Evolutionary conservation across 2,113 vertebrate genomes (phyloP), one percentile per base, ranked within the genome.

Genomic region (Tachuris rubrigastra): DNA sequence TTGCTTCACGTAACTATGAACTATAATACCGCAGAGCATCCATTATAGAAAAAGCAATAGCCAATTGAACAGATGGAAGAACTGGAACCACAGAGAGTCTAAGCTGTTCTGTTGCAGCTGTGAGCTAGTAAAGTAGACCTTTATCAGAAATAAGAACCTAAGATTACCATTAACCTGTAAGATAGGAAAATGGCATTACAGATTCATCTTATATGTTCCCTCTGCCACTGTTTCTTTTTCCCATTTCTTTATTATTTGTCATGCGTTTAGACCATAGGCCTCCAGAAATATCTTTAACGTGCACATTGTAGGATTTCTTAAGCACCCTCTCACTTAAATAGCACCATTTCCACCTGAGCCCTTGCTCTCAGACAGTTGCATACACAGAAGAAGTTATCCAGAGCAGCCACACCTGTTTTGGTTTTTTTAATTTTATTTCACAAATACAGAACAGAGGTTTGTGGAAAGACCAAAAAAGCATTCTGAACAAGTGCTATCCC

Each of bases 1-100:
- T 95, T 93, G 50, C 44, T 92, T 93, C 77, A 80, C 41, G 79
- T 72, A 97, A 92, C 88, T 69, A 71, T 91, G 79, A 93, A 95
- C 78, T 92, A 77, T 92, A 94, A 89, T 58, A 68, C 75, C 72
- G 55, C 80, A 85, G 93, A 95, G 86, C 22, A 83, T 46, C 69
- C 58, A 66, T 93, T 94, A 88, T 1, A 74, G 50, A 71, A 96
- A 95, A 95, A 95, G 78, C 85, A 95, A 96, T 63, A 96, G 90
- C 75, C 91, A 88, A 31, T 86, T 93, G 91, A 97, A 87, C 78
- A 96, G 93, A 94, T 96, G 93, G 84, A 89, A 73, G 90, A 89
- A 89, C 93, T 67, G 22, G 62, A 96, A 80, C 72, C 87, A 90
- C 91, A 69, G 79, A 76, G 49, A 39, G 31, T 11, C 63, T 93